Base-by-base conservation (phyloP, 2,113 vertebrate species). In the Elanus axillaris region DNA sequence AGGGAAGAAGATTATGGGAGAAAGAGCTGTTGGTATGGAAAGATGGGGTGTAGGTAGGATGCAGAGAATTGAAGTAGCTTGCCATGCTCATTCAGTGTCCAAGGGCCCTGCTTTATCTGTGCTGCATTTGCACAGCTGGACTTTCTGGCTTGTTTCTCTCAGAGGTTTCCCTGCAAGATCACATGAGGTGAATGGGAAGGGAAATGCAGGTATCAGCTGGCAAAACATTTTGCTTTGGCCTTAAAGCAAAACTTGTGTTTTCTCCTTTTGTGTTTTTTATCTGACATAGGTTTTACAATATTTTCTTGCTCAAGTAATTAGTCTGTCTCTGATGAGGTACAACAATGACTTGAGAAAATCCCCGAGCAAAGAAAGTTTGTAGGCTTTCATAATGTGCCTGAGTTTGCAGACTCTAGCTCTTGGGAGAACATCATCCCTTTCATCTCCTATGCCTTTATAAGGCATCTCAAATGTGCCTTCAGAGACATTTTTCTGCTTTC, bases 251-350 rank as follows among this genome's bases (percentile, higher is more conserved):
- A 58, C 23, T 48, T 47, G 66, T 40, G 63, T 36, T 88, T 73
- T 76, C 50, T 86, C 48, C 79, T 72, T 71, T 38, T 84, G 68
- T 88, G 68, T 10, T 53, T 95, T 95, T 86, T 62, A 90, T 88
- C 82, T 94, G 75, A 93, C 72, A 75, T 14, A 92, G 71, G 75
- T 64, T 86, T 91, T 85, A 63, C 21, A 59, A 3, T 63, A 32
- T 81, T 94, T 93, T 27, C 86, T 60, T 93, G 84, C 73, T 95
- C 50, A 96, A 87, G 93, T 95, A 91, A 89, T 43, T 77, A 16
- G 21, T 66, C 53, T 93, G n/a, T 82, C 67, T 95, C 53, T 79
- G 27, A 62, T 72, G 82, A 95, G 53, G 82, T 75, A 53, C 74
- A 92, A 43, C 23, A 85, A 36, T 75, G 23, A 64, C 56, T 55